phyloP scores from a whole-genome alignment of 2,797 vertebrate genomes.

The Enteromius unitaeniatus region DNA sequence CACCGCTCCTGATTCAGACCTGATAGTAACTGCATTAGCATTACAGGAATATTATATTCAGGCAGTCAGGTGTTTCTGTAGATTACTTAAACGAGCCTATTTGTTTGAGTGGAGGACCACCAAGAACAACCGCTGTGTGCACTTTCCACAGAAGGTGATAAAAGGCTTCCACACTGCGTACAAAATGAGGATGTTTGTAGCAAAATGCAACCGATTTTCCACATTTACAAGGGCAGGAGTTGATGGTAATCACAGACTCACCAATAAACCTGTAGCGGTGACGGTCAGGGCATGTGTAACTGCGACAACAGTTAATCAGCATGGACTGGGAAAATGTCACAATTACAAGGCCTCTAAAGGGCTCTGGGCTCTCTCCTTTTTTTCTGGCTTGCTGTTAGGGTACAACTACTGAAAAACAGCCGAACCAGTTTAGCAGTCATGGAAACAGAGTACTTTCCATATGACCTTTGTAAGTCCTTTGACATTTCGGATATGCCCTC shows the following conservation, averaged over 20 bases:
- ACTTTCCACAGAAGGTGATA: constrained; percentile 21
- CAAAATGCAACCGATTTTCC: constrained; percentile 10
- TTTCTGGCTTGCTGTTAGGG: neutral
- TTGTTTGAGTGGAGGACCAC: constrained; percentile 44
- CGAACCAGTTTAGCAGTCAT: constrained; percentile 76
- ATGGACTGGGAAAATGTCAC: constrained; percentile 30
- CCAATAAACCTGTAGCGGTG: constrained; percentile 1
- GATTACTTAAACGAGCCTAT: constrained; percentile 53
- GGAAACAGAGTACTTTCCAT: constrained; percentile 77
- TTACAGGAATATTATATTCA: constrained; percentile 51
- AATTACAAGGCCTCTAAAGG: constrained; percentile 27
- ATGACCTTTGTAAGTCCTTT: constrained; percentile 79
- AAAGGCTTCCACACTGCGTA: neutral
- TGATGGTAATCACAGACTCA: constrained; percentile 44
- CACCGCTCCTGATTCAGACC: constrained; percentile 32
- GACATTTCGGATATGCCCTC: constrained; percentile 80
- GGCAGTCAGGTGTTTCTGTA: constrained; percentile 47
- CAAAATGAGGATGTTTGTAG: constrained; percentile 7
- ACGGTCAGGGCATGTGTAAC: neutral
- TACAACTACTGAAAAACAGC: constrained; percentile 1
- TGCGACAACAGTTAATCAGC: constrained; percentile 33
- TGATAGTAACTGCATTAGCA: constrained; percentile 45
- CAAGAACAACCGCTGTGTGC: constrained; percentile 13
- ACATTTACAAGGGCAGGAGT: constrained; percentile 7
- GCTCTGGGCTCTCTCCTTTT: neutral